These are phyloP conservation scores for Diploscapter pachys DNA, from an alignment of 1,140 invertebrate species.

Conservation along the genomic window DNA sequence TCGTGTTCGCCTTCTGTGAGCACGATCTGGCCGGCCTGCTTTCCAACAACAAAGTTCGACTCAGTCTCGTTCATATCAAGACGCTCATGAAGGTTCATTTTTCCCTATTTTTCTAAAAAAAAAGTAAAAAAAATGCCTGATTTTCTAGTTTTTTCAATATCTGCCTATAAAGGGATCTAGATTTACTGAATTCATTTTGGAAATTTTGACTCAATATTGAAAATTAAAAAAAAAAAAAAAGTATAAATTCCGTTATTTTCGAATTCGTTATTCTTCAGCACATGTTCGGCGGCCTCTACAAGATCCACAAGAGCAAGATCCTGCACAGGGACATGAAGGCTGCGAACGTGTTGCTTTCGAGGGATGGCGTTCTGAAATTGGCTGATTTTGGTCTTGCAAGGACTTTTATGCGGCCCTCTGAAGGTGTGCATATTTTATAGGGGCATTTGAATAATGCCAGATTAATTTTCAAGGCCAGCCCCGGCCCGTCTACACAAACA, in stretches of 20 bases:
- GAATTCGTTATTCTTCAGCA: conserved; percentile 63
- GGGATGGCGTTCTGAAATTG: conserved; percentile 76
- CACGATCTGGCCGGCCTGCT: conserved; percentile 94
- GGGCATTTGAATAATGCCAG: not conserved
- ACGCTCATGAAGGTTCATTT: conserved; percentile 78
- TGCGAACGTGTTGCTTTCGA: conserved; percentile 95
- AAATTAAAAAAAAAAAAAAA: not conserved
- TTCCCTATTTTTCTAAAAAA: conserved; percentile 2
- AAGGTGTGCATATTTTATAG: not conserved
- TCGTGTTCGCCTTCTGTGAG: conserved; percentile 98
- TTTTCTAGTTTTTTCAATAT: not conserved
- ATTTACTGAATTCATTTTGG: not conserved
- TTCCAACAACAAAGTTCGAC: conserved; percentile 92
- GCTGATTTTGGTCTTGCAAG: conserved; percentile 66
- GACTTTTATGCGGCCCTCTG: conserved; percentile 34
- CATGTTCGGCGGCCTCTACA: conserved; percentile 75
- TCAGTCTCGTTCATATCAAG: conserved; percentile 91
- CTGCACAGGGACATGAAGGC: conserved; percentile 89
- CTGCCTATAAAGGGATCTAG: not conserved
- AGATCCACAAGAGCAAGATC: conserved; percentile 48
- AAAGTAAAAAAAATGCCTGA: not conserved
- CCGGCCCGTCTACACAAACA: conserved; percentile 78
- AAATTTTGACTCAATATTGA: not conserved
- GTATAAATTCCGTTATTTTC: not conserved
- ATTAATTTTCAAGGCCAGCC: conserved; percentile 25